Percentiles rank a stretch among this genome's conserved stretches.
Evolutionary conservation across 2,113 vertebrate species (phyloP).

Genomic region (Physeter macrocephalus): DNA sequence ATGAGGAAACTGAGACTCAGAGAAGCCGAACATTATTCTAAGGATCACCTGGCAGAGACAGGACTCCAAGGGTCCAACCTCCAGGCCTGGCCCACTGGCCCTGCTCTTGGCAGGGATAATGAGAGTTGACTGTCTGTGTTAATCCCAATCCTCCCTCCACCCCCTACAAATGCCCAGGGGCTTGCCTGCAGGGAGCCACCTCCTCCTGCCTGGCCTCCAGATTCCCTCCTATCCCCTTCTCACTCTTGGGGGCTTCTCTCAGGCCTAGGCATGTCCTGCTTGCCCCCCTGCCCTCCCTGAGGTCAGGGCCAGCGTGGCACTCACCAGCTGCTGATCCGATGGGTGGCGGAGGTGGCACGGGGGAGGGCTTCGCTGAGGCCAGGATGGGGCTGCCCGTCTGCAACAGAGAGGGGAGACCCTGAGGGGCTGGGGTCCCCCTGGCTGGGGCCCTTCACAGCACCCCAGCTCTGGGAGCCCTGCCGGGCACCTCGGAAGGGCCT

Average conservation of each 20-base stretch:
- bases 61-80: background rate
- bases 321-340: conserved; percentile 79
- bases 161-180: background rate
- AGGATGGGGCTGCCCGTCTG: conserved; percentile 79
- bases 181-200: background rate
- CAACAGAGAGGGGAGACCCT: conserved; percentile 77
- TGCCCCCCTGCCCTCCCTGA: conserved; percentile 68
- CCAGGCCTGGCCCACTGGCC: conserved; percentile 9
- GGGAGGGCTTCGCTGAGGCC: conserved; percentile 76
- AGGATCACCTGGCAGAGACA: conserved; percentile 18
- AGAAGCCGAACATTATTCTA: background rate
- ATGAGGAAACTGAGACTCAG: conserved; percentile 52
- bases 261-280: conserved; percentile 38
- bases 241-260: background rate
- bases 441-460: conserved; percentile 9
- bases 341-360: conserved; percentile 68
- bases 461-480: background rate
- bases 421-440: conserved; percentile 60
- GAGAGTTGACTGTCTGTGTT: conserved; percentile 71
- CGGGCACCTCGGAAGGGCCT: background rate
- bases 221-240: conserved; percentile 47
- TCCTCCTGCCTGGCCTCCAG: conserved; percentile 54
- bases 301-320: conserved; percentile 72
- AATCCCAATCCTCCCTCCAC: background rate
- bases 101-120: conserved; percentile 61